Evolutionary conservation across 2,797 vertebrate species (phyloP).

Genomic region (Alfaro cultratus): DNA sequence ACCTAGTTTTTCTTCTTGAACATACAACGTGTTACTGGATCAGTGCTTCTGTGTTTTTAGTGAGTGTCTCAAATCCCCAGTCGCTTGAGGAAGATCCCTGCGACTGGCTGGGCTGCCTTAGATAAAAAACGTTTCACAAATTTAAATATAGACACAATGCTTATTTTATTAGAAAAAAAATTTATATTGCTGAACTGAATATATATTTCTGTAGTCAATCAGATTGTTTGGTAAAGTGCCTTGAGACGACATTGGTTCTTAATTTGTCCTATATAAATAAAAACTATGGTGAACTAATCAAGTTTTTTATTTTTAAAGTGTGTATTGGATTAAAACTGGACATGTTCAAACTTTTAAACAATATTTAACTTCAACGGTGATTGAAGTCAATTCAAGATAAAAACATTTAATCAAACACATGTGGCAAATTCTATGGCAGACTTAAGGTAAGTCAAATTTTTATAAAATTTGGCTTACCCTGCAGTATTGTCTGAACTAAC

Average conservation of each 20-base stretch:
- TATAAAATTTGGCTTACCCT: not conserved
- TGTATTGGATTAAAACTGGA: not conserved
- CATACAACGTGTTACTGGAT: not conserved
- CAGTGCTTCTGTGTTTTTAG: not conserved
- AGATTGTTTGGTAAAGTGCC: not conserved
- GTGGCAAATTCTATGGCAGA: not conserved
- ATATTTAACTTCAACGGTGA: not conserved
- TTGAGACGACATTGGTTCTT: not conserved
- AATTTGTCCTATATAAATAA: not conserved
- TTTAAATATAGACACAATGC: not conserved
- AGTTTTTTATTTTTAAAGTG: not conserved
- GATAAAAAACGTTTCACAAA: not conserved
- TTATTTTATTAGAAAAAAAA: not conserved
- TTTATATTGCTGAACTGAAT: not conserved
- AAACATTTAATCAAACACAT: not conserved
- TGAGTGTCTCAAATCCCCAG: not conserved
- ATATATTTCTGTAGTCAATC: not conserved
- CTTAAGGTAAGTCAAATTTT: not conserved
- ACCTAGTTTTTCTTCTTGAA: too few species aligned
- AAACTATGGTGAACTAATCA: not conserved
- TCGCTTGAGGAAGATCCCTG: not conserved
- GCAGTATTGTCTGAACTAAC: not conserved
- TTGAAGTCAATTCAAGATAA: not conserved
- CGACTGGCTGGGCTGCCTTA: not conserved
- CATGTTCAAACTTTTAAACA: not conserved